A percentile compares a stretch with the other conserved stretches of the same genome.
These are phyloP conservation scores for Teleogryllus occipitalis DNA, from an alignment of 1,140 invertebrate species.

Conservation along the genomic window DNA sequence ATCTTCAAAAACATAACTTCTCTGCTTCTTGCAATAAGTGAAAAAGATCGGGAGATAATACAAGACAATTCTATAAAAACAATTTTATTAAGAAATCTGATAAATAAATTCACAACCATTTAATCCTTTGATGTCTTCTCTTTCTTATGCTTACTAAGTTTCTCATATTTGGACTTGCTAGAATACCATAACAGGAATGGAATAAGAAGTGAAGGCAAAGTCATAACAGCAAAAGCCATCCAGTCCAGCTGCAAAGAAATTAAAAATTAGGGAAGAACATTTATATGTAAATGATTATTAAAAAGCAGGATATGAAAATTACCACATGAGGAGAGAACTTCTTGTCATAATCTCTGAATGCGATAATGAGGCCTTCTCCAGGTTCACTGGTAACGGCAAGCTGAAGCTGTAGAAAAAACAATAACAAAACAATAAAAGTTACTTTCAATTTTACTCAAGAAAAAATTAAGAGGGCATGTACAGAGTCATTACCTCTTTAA, in stretches of 20 bases:
- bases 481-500: conserved; percentile 47
- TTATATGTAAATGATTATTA: neutral
- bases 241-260: conserved; percentile 71
- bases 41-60: neutral
- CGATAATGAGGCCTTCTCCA: conserved; percentile 91
- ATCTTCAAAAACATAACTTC: too few relatives aligned
- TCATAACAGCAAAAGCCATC: conserved; percentile 94
- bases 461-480: neutral
- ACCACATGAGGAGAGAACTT: conserved; percentile 95
- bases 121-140: conserved; percentile 18
- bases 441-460: neutral
- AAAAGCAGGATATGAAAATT: conserved; percentile 31
- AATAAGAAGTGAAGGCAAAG: conserved; percentile 86
- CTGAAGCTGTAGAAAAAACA: conserved; percentile 52
- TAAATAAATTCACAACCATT: neutral
- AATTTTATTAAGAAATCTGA: neutral
- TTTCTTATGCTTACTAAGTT: conserved; percentile 28
- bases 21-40: too few relatives aligned
- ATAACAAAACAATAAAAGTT: conserved; percentile 6
- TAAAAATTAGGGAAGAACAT: neutral
- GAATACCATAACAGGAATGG: conserved; percentile 90
- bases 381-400: conserved; percentile 88
- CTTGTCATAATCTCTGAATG: conserved; percentile 92
- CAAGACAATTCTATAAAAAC: neutral
- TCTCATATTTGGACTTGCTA: conserved; percentile 92